Conservation (phyloP, 2,113 vertebrate genomes). For the Axis porcinus region DNA sequence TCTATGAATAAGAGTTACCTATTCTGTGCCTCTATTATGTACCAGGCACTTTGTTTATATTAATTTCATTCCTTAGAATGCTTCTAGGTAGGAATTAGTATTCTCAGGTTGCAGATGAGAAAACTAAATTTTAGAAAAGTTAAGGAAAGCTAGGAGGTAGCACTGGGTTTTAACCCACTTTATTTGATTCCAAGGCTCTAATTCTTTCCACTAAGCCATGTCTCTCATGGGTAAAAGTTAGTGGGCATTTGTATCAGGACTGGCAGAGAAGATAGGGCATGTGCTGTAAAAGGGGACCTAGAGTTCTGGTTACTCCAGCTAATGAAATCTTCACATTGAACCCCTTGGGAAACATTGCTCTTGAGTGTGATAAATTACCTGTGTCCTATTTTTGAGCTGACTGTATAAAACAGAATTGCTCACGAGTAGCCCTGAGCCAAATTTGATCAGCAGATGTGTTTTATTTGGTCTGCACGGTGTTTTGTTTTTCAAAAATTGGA, state of each 20-base stretch:
- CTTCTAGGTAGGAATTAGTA: neutral
- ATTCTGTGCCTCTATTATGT: neutral
- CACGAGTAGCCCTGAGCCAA: neutral
- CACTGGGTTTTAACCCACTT: neutral
- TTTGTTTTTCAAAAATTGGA: neutral
- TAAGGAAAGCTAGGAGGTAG: neutral
- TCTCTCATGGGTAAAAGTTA: neutral
- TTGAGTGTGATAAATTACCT: conserved; percentile 44
- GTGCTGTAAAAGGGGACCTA: neutral
- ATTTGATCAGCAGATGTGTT: conserved; percentile 33
- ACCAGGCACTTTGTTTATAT: neutral
- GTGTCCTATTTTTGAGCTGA: conserved; percentile 44
- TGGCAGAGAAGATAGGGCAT: neutral
- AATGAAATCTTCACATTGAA: neutral
- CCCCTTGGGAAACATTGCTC: neutral
- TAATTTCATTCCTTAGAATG: neutral
- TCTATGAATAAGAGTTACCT: neutral
- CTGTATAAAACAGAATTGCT: conserved; percentile 6
- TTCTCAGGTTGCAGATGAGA: conserved; percentile 22
- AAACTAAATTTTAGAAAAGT: neutral
- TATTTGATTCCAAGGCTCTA: neutral
- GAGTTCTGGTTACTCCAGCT: neutral
- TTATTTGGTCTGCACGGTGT: neutral
- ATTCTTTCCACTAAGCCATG: neutral
- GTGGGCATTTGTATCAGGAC: neutral